Conservation (phyloP, 2,888 invertebrate species). For the Noctua janthe region DNA sequence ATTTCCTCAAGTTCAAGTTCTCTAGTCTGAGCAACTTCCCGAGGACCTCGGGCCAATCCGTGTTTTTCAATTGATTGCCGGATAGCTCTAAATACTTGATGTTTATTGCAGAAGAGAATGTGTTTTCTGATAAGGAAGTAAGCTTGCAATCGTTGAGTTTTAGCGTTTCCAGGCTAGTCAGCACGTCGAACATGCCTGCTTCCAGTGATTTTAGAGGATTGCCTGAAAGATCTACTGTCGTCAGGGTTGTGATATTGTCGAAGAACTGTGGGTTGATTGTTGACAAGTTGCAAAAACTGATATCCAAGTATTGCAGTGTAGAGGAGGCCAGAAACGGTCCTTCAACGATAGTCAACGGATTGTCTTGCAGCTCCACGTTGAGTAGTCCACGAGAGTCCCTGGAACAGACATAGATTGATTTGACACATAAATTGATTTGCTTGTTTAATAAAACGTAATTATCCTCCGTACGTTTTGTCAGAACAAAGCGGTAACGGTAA, state of each 20-base stretch:
- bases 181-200: constrained; percentile 91
- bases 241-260: constrained; percentile 92
- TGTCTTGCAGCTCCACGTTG: constrained; percentile 93
- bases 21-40: constrained; percentile 91
- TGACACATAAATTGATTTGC: constrained; percentile 25
- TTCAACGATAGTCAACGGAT: constrained; percentile 91
- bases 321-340: constrained; percentile 92
- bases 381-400: constrained; percentile 93
- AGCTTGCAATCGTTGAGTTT: constrained; percentile 92
- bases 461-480: background rate
- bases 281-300: constrained; percentile 92
- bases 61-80: constrained; percentile 89
- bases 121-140: constrained; percentile 88
- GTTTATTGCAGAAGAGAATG: constrained; percentile 90
- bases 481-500: background rate
- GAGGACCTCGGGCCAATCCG: constrained; percentile 92
- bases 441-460: background rate
- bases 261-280: constrained; percentile 92
- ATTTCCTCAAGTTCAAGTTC: constrained; percentile 91
- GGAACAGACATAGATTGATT: no score
- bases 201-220: constrained; percentile 91
- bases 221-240: constrained; percentile 92
- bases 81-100: constrained; percentile 92
- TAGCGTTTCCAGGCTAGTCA: constrained; percentile 92
- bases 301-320: constrained; percentile 92